phyloP scores from a whole-genome alignment of 2,113 vertebrate species.

The Urocolius indicus region DNA sequence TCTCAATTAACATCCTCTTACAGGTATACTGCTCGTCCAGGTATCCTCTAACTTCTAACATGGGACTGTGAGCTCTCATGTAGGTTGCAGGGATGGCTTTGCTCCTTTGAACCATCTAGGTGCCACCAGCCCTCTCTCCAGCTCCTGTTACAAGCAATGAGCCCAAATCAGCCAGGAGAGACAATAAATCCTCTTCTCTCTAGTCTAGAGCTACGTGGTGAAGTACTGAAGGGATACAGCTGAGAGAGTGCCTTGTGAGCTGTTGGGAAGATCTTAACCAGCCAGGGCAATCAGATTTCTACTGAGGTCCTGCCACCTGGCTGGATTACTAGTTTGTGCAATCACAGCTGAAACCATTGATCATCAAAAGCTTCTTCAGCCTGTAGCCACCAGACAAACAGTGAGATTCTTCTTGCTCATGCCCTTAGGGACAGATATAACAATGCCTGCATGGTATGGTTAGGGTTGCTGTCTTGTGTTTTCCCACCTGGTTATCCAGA shows the following conservation, averaged over 20 bases:
- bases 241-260: not conserved
- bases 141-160: not conserved
- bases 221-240: fast-evolving
- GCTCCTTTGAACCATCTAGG: not conserved
- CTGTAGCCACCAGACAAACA: not conserved
- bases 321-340: not conserved
- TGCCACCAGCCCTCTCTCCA: not conserved
- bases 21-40: not conserved
- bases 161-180: not conserved
- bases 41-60: fast-evolving
- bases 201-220: not conserved
- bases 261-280: not conserved
- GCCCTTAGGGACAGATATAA: not conserved
- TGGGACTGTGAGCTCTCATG: not conserved
- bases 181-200: not conserved
- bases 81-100: not conserved
- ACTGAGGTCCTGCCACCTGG: not conserved
- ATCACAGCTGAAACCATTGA: not conserved
- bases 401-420: not conserved
- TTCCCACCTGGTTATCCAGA: not conserved
- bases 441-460: not conserved
- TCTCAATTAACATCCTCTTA: not conserved
- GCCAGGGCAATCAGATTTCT: not conserved
- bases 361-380: not conserved
- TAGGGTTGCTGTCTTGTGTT: not conserved